Conservation (phyloP, 2,113 vertebrate genomes). For the Brevimyrus niger region DNA sequence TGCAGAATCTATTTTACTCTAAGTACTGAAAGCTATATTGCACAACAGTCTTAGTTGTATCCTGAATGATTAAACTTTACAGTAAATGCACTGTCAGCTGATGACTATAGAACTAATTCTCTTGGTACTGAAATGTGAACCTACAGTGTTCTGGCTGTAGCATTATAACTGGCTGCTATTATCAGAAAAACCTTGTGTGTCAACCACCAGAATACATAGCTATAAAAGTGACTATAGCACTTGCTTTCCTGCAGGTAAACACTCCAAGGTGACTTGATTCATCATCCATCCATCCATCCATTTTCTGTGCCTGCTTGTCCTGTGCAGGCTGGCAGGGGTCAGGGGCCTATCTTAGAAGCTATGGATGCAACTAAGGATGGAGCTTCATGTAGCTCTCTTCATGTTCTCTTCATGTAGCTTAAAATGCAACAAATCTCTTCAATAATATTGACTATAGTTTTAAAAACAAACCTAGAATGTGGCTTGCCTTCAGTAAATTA, state of each 20-base stretch:
- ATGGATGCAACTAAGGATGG: not conserved
- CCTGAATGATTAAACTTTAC: not conserved
- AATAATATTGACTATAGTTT: not conserved
- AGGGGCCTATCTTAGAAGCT: not conserved
- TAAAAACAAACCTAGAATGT: not conserved
- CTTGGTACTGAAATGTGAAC: not conserved
- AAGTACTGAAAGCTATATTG: constrained; percentile 6
- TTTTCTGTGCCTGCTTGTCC: not conserved
- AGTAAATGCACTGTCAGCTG: not conserved
- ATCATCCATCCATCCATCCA: not conserved
- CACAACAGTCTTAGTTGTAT: not conserved
- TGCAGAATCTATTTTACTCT: not conserved
- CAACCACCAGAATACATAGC: not conserved
- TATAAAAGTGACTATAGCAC: not conserved
- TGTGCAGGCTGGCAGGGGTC: not conserved
- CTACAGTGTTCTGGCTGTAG: not conserved
- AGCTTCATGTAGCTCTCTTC: too few relatives aligned
- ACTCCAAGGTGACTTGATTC: not conserved
- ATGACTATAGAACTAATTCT: not conserved
- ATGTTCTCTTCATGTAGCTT: not conserved
- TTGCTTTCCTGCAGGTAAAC: not conserved
- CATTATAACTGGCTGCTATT: not conserved
- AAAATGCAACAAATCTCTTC: not conserved
- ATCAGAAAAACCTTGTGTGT: not conserved
- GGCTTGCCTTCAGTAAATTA: not conserved